These are phyloP conservation scores for Daktulosphaira vitifoliae DNA, from an alignment of 1,140 invertebrate species.

Conservation along the genomic window DNA sequence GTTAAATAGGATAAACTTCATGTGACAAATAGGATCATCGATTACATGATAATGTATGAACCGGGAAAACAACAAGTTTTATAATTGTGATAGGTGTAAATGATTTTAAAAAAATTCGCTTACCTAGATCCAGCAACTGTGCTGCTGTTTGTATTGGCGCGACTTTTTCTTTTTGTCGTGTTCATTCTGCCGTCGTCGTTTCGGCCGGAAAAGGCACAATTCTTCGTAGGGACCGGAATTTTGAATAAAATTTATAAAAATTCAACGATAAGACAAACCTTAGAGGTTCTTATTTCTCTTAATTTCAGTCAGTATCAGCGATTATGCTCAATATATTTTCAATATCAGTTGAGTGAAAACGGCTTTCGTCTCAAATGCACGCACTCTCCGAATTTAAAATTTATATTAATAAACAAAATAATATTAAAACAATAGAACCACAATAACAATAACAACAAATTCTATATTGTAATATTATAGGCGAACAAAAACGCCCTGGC, in stretches of 20 bases:
- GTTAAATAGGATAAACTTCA: too few relatives aligned
- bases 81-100: too few relatives aligned
- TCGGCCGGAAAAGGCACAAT: constrained; percentile 49
- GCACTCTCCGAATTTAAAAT: too few relatives aligned
- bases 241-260: constrained; percentile 41
- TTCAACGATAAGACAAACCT: constrained; percentile 1
- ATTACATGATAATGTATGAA: background rate
- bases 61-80: too few relatives aligned
- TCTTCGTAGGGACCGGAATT: constrained; percentile 53
- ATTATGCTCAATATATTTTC: background rate
- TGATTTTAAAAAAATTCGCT: too few relatives aligned
- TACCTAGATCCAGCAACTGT: background rate
- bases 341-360: too few relatives aligned
- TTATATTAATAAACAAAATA: too few relatives aligned
- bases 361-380: too few relatives aligned
- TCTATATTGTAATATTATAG: background rate
- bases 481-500: constrained; percentile 15
- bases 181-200: constrained; percentile 43
- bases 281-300: background rate
- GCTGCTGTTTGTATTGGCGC: constrained; percentile 44
- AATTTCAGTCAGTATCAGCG: background rate
- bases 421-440: background rate
- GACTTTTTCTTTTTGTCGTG: constrained; percentile 47
- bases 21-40: too few relatives aligned
- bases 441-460: background rate